Evolutionary conservation across 92 coral and sea anemone species (phyloP).

Genomic region (Galaxea fascicularis): DNA sequence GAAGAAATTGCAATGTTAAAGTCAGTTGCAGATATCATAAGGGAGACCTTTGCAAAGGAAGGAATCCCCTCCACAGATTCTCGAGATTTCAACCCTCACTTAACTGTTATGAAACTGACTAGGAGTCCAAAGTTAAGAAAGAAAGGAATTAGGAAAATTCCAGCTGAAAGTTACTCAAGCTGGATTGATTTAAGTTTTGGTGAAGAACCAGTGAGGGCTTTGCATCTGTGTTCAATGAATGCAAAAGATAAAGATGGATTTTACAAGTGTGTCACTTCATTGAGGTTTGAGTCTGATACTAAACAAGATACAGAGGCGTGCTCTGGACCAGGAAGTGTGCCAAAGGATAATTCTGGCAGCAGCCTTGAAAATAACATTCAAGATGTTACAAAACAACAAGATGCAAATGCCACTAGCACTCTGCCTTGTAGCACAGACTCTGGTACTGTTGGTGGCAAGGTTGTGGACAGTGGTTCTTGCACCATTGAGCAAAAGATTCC

Average conservation of each 20-base stretch:
- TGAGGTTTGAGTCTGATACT: slow-evolving; percentile 28
- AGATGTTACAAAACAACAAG: background rate
- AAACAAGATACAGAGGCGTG: background rate
- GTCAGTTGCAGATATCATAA: slow-evolving; percentile 62
- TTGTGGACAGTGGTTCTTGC: background rate
- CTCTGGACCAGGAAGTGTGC: background rate
- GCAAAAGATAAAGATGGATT: slow-evolving; percentile 86
- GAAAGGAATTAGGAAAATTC: slow-evolving; percentile 82
- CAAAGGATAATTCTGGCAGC: background rate
- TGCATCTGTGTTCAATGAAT: slow-evolving; percentile 91
- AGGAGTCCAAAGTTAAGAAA: slow-evolving; percentile 73
- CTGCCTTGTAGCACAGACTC: background rate
- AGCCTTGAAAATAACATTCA: background rate
- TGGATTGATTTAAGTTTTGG: slow-evolving; percentile 78
- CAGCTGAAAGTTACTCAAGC: slow-evolving; percentile 72
- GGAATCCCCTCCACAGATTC: slow-evolving; percentile 76
- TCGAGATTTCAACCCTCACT: slow-evolving; percentile 82
- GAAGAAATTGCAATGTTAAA: slow-evolving; percentile 59
- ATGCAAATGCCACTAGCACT: background rate
- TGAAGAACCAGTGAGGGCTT: slow-evolving; percentile 63
- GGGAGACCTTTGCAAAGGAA: slow-evolving; percentile 64
- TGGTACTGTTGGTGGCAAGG: background rate
- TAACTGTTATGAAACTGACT: slow-evolving; percentile 91
- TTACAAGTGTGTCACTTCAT: slow-evolving; percentile 76
- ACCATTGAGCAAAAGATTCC: background rate